phyloP scores from a whole-genome alignment of 2,797 vertebrate species.

The Momotus momota region DNA sequence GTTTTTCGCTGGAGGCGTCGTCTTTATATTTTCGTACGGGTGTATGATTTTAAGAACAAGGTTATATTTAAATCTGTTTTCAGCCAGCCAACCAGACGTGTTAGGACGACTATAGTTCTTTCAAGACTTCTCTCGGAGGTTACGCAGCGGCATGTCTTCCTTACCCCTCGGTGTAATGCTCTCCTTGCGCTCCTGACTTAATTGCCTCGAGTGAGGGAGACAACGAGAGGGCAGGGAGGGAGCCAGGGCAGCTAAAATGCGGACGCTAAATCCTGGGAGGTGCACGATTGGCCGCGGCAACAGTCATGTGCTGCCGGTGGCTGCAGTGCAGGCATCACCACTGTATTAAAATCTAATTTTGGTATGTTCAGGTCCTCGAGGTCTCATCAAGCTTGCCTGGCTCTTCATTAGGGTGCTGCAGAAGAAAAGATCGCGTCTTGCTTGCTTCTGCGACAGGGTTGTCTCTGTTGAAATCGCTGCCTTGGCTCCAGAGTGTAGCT shows the following conservation, averaged over 20 bases:
- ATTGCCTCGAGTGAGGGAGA: not conserved
- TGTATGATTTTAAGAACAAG: not conserved
- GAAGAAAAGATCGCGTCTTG: accelerated
- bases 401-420: not conserved
- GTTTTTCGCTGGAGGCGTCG: not conserved
- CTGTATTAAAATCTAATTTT: not conserved
- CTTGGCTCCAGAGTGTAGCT: not conserved
- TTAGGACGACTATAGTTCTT: not conserved
- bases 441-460: not conserved
- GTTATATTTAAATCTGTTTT: not conserved
- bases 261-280: no score
- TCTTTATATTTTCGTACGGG: accelerated
- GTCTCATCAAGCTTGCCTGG: not conserved
- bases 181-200: not conserved
- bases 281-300: not conserved
- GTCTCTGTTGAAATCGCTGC: not conserved
- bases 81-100: not conserved
- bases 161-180: not conserved
- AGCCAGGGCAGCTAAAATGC: not conserved
- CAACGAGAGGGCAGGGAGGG: accelerated
- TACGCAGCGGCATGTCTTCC: not conserved
- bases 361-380: not conserved
- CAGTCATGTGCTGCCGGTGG: not conserved
- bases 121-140: not conserved
- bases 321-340: not conserved